Evolutionary conservation across 1,140 invertebrate genomes (phyloP).

Genomic region (Drosophila murphyi): DNA sequence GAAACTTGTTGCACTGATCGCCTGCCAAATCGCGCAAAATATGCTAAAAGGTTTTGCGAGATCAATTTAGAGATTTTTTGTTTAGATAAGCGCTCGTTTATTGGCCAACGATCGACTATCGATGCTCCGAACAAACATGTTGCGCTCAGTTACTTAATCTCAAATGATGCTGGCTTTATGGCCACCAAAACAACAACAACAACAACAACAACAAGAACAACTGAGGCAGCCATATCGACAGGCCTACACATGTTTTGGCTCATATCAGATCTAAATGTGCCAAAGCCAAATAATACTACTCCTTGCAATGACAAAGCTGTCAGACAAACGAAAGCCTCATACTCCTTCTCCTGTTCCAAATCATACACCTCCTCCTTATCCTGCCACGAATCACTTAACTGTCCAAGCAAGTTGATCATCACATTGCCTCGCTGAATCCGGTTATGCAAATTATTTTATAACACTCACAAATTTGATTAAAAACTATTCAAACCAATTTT

Average conservation of each 20-base stretch:
- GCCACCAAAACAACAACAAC: slow-evolving; percentile 33
- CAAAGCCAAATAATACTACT: slow-evolving; percentile 33
- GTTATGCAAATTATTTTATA: background rate
- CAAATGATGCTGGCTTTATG: slow-evolving; percentile 70
- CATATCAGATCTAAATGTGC: slow-evolving; percentile 70
- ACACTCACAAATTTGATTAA: background rate
- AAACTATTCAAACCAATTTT: background rate
- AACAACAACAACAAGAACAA: slow-evolving; percentile 14
- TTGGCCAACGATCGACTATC: slow-evolving; percentile 64
- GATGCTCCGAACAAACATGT: slow-evolving; percentile 39
- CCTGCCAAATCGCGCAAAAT: slow-evolving; percentile 82
- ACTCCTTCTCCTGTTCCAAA: background rate
- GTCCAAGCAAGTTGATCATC: slow-evolving; percentile 10
- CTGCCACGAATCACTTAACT: slow-evolving; percentile 28
- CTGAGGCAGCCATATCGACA: slow-evolving; percentile 58
- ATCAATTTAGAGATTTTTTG: slow-evolving; percentile 83
- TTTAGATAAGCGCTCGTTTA: slow-evolving; percentile 80
- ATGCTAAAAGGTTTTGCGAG: slow-evolving; percentile 83
- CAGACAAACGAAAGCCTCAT: background rate
- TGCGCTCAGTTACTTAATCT: slow-evolving; percentile 74
- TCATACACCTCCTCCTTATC: background rate
- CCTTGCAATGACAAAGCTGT: slow-evolving; percentile 70
- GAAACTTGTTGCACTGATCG: slow-evolving; percentile 58
- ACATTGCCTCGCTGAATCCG: background rate
- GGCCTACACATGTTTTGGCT: slow-evolving; percentile 73